Evolutionary conservation across 2,797 vertebrate genomes (phyloP).

Genomic region (Schizopygopsis malacanthus): DNA sequence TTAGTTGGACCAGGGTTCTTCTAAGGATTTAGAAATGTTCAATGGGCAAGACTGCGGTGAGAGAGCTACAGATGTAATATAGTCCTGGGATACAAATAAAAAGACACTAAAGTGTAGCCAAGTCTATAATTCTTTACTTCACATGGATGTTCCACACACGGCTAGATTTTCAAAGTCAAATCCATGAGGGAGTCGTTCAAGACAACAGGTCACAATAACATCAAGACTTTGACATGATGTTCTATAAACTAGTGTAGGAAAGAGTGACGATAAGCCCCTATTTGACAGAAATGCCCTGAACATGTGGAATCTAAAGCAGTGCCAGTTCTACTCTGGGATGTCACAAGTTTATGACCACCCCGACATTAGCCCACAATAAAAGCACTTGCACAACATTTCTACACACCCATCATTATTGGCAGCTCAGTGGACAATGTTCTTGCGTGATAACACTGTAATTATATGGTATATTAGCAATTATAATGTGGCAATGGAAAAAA

Average conservation of each 20-base stretch:
- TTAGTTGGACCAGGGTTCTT: constrained; percentile 8
- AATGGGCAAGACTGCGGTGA: background rate
- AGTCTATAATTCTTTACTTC: constrained; percentile 51
- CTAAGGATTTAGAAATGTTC: constrained; percentile 12
- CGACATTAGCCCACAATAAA: constrained; percentile 7
- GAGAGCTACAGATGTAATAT: constrained; percentile 24
- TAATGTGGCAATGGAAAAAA: background rate
- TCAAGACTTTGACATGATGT: constrained; percentile 21
- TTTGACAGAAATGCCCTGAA: constrained; percentile 49
- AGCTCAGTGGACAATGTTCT: background rate
- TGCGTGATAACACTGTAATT: background rate
- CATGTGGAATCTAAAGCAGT: constrained; percentile 40
- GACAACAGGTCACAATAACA: constrained; percentile 42
- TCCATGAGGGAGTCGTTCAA: constrained; percentile 47
- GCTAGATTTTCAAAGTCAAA: constrained; percentile 48
- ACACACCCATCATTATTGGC: background rate
- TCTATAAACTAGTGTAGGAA: constrained; percentile 19
- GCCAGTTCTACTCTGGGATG: constrained; percentile 25
- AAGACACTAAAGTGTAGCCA: constrained; percentile 21
- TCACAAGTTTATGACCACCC: constrained; percentile 15
- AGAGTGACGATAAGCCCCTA: constrained; percentile 44
- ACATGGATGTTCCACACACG: constrained; percentile 28
- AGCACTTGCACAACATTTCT: background rate
- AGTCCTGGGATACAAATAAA: constrained; percentile 55
- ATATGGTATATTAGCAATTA: background rate